phyloP scores from a whole-genome alignment of 2,888 invertebrate species.

The Drosophila eohydei region DNA sequence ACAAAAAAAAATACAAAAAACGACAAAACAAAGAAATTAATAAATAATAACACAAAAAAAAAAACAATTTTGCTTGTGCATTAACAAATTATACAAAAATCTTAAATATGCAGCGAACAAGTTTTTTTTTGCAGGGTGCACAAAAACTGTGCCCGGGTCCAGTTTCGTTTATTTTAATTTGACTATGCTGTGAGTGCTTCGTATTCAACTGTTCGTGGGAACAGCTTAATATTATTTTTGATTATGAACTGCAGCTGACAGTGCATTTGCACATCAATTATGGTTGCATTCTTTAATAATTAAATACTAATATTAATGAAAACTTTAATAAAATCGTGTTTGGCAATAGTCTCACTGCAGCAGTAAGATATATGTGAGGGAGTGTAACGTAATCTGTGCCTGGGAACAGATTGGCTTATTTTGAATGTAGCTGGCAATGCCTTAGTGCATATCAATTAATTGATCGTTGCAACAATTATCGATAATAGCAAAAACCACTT shows the following conservation, averaged over 20 bases:
- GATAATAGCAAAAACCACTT: not conserved
- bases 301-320: not conserved
- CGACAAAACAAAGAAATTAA: conserved; percentile 31
- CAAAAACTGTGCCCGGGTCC: not conserved
- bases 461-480: not conserved
- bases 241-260: not conserved
- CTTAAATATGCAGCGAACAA: not conserved
- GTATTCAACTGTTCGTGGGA: not conserved
- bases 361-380: not conserved
- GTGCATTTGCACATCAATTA: not conserved
- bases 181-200: not conserved
- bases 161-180: not conserved
- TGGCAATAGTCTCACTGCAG: not conserved
- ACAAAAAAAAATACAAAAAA: conserved; percentile 28
- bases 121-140: not conserved
- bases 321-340: not conserved
- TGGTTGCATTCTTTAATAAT: not conserved
- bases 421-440: not conserved
- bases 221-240: not conserved
- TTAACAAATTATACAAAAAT: not conserved
- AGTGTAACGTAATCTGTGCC: not conserved
- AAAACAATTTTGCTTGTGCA: conserved; percentile 3
- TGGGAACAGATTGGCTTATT: not conserved
- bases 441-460: not conserved
- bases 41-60: conserved; percentile 46